These are phyloP conservation scores for Cephus cinctus DNA, from an alignment of 1,140 invertebrate genomes.

Conservation along the genomic window DNA sequence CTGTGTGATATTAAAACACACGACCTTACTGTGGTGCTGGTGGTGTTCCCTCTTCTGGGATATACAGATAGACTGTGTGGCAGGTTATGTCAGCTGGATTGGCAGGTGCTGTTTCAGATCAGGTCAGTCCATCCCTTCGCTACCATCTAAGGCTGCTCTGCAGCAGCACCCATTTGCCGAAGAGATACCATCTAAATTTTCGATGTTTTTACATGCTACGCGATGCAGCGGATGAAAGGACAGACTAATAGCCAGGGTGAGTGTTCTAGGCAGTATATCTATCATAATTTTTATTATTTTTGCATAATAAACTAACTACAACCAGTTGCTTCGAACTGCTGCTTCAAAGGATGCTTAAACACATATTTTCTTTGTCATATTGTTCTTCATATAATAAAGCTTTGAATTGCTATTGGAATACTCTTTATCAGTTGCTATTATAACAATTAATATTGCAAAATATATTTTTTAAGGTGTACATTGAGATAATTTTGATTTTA, in stretches of 20 bases:
- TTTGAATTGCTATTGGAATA: too few relatives aligned
- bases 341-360: too few relatives aligned
- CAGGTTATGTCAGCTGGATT: conserved; percentile 55
- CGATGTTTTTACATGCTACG: conserved; percentile 55
- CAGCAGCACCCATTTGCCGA: conserved; percentile 30
- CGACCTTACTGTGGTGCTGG: conserved; percentile 2
- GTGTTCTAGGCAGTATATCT: too few relatives aligned
- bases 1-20: conserved; percentile 2
- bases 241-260: conserved; percentile 69
- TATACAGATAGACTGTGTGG: conserved; percentile 26
- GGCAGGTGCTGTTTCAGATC: conserved; percentile 50
- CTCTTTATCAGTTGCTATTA: too few relatives aligned
- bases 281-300: too few relatives aligned
- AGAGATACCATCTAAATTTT: conserved; percentile 43
- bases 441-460: too few relatives aligned
- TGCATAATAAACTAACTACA: too few relatives aligned
- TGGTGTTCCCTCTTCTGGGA: conserved; percentile 14
- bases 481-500: too few relatives aligned
- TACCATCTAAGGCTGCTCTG: conserved; percentile 18
- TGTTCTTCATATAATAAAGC: too few relatives aligned
- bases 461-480: too few relatives aligned
- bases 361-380: too few relatives aligned
- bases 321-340: too few relatives aligned
- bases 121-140: conserved; percentile 42
- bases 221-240: conserved; percentile 84